A percentile compares a stretch with the other conserved stretches of the same genome.
Conservation (phyloP, 2,797 vertebrate genomes). For the Hemitrygon akajei region DNA sequence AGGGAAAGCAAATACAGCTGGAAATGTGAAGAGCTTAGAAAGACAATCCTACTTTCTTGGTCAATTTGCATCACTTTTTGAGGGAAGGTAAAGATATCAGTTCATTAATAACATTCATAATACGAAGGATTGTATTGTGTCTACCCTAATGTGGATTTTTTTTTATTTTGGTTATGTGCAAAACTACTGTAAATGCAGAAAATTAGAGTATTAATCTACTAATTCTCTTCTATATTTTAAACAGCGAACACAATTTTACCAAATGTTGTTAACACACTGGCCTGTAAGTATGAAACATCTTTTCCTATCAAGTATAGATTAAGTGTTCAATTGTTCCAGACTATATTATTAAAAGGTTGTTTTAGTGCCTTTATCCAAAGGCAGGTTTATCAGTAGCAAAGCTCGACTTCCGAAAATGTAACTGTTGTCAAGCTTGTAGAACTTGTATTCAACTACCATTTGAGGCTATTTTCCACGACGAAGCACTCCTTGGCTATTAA, state of each 20-base stretch:
- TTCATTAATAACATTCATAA: not conserved
- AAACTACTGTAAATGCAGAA: not conserved
- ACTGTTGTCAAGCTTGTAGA: not conserved
- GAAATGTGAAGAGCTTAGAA: not conserved
- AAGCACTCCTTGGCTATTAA: not conserved
- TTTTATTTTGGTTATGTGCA: not conserved
- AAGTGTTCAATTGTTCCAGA: not conserved
- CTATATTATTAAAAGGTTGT: not conserved
- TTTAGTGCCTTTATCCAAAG: not conserved
- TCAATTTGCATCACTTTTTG: too few relatives aligned
- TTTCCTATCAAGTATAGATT: not conserved
- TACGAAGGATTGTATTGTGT: not conserved
- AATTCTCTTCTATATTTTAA: constrained; percentile 39
- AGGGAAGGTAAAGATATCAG: too few relatives aligned
- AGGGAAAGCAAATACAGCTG: not conserved
- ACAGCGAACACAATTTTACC: constrained; percentile 74
- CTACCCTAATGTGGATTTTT: not conserved
- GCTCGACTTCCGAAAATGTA: too few relatives aligned
- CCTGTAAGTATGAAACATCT: constrained; percentile 68
- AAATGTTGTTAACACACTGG: constrained; percentile 71
- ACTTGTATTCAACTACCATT: not conserved
- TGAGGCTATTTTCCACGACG: not conserved
- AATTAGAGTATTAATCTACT: not conserved
- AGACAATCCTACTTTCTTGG: too few relatives aligned
- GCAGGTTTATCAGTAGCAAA: not conserved